These are phyloP conservation scores for Diplolepis rosae DNA, from an alignment of 2,888 invertebrate species.

Conservation along the genomic window DNA sequence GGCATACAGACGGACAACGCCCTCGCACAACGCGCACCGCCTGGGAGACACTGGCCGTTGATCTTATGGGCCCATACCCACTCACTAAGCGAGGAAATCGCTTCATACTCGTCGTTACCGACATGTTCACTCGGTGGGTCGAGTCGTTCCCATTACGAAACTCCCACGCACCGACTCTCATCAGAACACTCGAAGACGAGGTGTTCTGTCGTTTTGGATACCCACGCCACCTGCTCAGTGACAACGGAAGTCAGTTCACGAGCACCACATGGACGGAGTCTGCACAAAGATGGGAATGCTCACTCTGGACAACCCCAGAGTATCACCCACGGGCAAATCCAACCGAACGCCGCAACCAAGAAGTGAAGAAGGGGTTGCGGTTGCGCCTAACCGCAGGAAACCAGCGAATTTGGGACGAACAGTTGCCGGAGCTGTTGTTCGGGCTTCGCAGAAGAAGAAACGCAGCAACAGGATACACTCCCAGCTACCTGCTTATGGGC, in stretches of 20 bases:
- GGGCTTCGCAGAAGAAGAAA: background rate
- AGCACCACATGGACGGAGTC: too few species aligned
- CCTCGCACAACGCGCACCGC: conserved; percentile 28
- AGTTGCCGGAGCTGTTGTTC: background rate
- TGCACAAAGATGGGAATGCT: too few species aligned
- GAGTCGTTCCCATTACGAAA: conserved; percentile 46
- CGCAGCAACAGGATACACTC: background rate
- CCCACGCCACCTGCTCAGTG: too few species aligned
- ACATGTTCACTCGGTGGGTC: conserved; percentile 52
- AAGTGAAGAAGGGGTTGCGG: too few species aligned
- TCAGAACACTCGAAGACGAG: conserved; percentile 29
- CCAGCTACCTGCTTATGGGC: background rate
- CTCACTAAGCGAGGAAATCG: conserved; percentile 31
- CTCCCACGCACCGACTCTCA: conserved; percentile 27
- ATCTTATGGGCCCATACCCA: conserved; percentile 48
- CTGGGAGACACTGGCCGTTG: conserved; percentile 35
- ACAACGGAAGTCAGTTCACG: too few species aligned
- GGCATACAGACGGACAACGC: background rate
- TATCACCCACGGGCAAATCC: too few species aligned
- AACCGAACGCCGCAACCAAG: too few species aligned
- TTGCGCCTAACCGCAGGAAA: background rate
- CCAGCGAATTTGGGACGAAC: background rate
- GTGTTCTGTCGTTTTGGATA: conserved; percentile 37
- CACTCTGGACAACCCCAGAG: too few species aligned
- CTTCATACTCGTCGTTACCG: conserved; percentile 48